Conservation (phyloP, 2,797 vertebrate genomes). For the Carapus acus region DNA sequence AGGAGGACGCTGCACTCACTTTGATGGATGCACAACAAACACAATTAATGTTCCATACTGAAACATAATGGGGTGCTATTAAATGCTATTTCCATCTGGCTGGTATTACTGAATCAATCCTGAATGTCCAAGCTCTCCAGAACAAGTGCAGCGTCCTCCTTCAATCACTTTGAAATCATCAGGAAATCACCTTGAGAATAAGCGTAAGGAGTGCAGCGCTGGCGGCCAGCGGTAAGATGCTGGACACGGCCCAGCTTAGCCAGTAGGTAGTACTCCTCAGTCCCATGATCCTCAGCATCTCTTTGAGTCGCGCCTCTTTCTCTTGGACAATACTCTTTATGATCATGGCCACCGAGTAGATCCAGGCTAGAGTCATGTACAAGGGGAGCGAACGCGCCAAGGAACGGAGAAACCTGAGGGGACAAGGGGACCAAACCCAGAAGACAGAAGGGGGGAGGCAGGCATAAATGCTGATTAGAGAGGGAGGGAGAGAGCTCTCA, state of each 20-base stretch:
- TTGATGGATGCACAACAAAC: too few species aligned
- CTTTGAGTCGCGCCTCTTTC: slow-evolving; percentile 92
- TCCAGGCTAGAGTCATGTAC: slow-evolving; percentile 95
- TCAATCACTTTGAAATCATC: slow-evolving; percentile 55
- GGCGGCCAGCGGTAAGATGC: slow-evolving; percentile 77
- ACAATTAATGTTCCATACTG: slow-evolving; percentile 20
- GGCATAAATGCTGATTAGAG: too few species aligned
- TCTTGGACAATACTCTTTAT: slow-evolving; percentile 90
- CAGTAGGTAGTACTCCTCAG: slow-evolving; percentile 83
- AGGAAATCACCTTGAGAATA: slow-evolving; percentile 86
- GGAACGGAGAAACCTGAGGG: slow-evolving; percentile 82
- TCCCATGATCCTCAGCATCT: slow-evolving; percentile 94
- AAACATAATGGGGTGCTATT: slow-evolving; percentile 38
- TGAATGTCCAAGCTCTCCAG: slow-evolving; percentile 29
- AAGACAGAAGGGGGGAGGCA: slow-evolving; percentile 11
- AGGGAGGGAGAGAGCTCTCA: too few species aligned
- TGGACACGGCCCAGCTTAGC: slow-evolving; percentile 93
- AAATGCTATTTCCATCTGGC: slow-evolving; percentile 9
- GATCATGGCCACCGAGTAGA: slow-evolving; percentile 93
- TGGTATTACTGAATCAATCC: neutral
- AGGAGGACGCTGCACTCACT: too few species aligned
- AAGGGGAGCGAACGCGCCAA: slow-evolving; percentile 86
- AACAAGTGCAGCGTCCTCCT: slow-evolving; percentile 45
- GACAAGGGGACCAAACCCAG: slow-evolving; percentile 76
- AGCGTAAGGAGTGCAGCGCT: slow-evolving; percentile 79